Evolutionary conservation across 2,888 invertebrate species (phyloP).

Genomic region (Dione vanillae): DNA sequence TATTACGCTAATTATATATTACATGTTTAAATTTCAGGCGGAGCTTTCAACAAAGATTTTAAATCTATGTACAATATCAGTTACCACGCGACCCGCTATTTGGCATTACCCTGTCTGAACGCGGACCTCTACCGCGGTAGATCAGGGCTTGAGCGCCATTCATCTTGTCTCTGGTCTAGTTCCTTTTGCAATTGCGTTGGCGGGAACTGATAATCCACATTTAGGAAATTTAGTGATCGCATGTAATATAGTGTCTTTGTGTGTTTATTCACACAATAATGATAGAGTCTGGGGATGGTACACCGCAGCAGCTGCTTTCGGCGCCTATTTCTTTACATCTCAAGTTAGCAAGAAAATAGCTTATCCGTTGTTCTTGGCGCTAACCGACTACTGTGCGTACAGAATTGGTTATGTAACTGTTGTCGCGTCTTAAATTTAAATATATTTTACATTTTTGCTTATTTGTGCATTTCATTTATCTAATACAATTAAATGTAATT

Average conservation of each 20-base stretch:
- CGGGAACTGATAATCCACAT: constrained; percentile 59
- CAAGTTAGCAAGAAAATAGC: constrained; percentile 56
- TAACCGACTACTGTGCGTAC: constrained; percentile 70
- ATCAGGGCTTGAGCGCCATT: constrained; percentile 55
- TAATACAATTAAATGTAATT: too few species aligned
- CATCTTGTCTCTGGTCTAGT: constrained; percentile 69
- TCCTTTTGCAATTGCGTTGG: constrained; percentile 64
- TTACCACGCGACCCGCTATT: constrained; percentile 61
- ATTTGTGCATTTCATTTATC: neutral
- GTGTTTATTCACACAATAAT: constrained; percentile 58
- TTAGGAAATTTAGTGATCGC: constrained; percentile 65
- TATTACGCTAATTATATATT: neutral
- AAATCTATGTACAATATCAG: constrained; percentile 60
- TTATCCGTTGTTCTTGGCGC: constrained; percentile 64
- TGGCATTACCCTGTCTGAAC: constrained; percentile 70
- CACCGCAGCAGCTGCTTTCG: constrained; percentile 62
- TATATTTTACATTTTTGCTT: neutral
- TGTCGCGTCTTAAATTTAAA: constrained; percentile 17
- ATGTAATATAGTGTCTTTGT: constrained; percentile 65
- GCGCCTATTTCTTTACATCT: constrained; percentile 63
- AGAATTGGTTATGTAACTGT: constrained; percentile 56
- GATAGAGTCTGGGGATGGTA: constrained; percentile 68
- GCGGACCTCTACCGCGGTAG: constrained; percentile 64
- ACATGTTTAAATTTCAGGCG: constrained; percentile 57
- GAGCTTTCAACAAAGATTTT: constrained; percentile 62